phyloP scores from a whole-genome alignment of 2,113 vertebrate species.

The Calyptomena viridis region DNA sequence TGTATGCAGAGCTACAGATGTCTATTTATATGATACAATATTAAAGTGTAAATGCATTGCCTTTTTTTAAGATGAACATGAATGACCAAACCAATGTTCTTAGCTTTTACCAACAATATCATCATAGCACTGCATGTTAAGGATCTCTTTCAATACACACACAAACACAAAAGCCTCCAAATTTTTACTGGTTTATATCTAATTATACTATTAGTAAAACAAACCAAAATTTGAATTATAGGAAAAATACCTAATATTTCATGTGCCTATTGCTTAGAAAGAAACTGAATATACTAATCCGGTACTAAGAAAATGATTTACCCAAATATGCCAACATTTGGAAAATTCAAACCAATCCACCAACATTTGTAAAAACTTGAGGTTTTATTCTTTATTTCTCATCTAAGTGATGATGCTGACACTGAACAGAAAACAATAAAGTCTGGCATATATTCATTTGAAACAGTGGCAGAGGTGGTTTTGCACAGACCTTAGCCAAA shows the following conservation, averaged over 20 bases:
- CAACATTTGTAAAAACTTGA: neutral
- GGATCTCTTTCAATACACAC: neutral
- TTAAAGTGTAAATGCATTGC: slow-evolving; percentile 46
- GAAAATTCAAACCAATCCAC: neutral
- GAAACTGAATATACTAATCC: neutral
- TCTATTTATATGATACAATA: slow-evolving; percentile 71
- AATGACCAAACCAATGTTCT: slow-evolving; percentile 47
- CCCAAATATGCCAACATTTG: neutral
- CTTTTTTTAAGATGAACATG: neutral
- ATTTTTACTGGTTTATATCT: neutral
- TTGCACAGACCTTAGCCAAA: neutral
- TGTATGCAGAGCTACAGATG: slow-evolving; percentile 70
- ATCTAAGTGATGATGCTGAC: neutral
- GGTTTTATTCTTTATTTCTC: neutral
- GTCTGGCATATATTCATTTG: neutral
- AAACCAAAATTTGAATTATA: neutral
- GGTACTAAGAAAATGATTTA: neutral
- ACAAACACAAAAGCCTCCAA: neutral
- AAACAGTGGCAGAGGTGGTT: neutral
- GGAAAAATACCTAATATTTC: neutral
- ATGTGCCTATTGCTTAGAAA: neutral
- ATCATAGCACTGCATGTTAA: neutral
- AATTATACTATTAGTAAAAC: neutral
- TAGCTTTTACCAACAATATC: neutral
- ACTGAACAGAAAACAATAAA: neutral